Evolutionary conservation across 2,113 vertebrate species (phyloP), one percentile per base, ranked within the genome.

Genomic region (Aegithalos caudatus): DNA sequence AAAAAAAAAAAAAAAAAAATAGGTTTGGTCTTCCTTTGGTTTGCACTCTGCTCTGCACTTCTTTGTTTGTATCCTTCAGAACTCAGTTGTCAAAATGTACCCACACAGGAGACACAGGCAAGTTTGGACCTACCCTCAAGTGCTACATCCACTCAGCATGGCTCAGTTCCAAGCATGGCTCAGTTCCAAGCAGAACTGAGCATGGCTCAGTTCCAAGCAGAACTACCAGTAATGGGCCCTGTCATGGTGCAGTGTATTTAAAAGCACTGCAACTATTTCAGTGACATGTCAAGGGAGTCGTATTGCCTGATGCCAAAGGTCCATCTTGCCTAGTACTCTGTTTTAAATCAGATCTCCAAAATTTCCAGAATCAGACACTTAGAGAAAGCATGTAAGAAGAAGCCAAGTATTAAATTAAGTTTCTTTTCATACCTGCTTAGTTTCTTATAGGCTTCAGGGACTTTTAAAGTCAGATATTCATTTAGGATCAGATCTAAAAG

Each of bases 241-340:
- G 35, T 14, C 4, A 1, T 31, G 40, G 45, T 15, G 10, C 50
- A 81, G 50, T 31, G 40, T 2, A 38, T 0, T 2, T 33, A 47
- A 48, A 84, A 73, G 14, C 20, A 58, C 61, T 66, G 24, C 27
- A 85, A 70, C 19, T 48, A 53, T 24, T 21, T 37, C 47, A 56
- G 33, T n/a, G 7, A 11, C 37, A 40, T 4, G 15, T 56, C 35
- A 62, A 47, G 71, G 44, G 83, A 73, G 31, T 22, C 64, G 47
- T 12, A 12, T 8, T 38, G n/a, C 37, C 45, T 74, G 45, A 66
- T 53, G 37, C 21, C 56, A 88, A 61, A 73, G n/a, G 12, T 16
- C 24, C 35, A 14, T 48, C 74, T 79, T 70, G 25, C 31, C 16
- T 60, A 35, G 9, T 33, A 56, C 11, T 33, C 13, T 83, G 16